A percentile compares a stretch with the other conserved stretches of the same genome.
Conservation (phyloP, 2,113 vertebrate genomes). For the Cynopterus brachyotis region DNA sequence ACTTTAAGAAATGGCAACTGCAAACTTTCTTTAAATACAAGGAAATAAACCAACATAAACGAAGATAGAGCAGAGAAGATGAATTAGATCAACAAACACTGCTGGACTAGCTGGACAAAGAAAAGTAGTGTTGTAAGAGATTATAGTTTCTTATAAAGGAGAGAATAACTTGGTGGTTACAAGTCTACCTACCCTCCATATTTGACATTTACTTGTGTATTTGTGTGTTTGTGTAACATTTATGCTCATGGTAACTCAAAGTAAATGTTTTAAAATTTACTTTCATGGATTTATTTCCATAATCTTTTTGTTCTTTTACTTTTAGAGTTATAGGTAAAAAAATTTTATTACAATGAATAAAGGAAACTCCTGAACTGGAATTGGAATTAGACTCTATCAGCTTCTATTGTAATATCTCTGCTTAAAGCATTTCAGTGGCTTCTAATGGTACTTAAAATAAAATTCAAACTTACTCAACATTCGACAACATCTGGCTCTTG, state of each 20-base stretch:
- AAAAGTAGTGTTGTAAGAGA: neutral
- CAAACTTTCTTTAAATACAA: constrained; percentile 28
- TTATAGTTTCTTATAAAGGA: neutral
- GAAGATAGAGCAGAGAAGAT: neutral
- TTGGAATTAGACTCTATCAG: neutral
- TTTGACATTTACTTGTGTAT: neutral
- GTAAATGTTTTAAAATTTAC: neutral
- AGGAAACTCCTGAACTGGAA: neutral
- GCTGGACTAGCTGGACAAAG: neutral
- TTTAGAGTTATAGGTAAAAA: neutral
- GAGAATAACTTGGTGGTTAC: neutral
- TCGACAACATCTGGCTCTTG: neutral
- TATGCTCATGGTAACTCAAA: neutral
- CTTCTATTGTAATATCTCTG: neutral
- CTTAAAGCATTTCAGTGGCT: neutral
- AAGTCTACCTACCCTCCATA: neutral
- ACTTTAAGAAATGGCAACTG: constrained; percentile 41
- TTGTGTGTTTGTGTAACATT: neutral
- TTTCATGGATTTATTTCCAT: neutral
- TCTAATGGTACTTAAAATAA: neutral
- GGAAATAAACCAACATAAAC: constrained; percentile 18
- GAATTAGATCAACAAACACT: neutral
- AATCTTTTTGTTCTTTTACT: neutral
- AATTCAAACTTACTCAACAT: neutral
- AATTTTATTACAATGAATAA: neutral